phyloP scores from a whole-genome alignment of 2,113 vertebrate genomes.

The Nycticebus coucang region DNA sequence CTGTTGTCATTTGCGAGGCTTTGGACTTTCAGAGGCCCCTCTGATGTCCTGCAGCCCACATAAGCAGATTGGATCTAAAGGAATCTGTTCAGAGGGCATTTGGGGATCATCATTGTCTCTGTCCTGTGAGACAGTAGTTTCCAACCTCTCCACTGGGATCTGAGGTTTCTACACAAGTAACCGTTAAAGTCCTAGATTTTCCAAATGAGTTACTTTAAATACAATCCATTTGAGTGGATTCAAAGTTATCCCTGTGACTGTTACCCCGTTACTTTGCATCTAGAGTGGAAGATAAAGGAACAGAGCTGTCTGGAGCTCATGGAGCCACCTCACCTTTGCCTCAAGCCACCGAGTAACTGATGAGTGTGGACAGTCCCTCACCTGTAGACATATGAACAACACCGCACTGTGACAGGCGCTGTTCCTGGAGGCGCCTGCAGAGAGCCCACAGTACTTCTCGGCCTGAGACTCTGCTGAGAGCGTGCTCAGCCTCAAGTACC shows the following conservation, averaged over 20 bases:
- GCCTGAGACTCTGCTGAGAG: not conserved
- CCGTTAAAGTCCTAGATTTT: not conserved
- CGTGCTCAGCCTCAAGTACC: not conserved
- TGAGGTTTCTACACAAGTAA: not conserved
- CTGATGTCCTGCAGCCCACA: not conserved
- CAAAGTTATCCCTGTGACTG: not conserved
- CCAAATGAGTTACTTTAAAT: not conserved
- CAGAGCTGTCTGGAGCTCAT: not conserved
- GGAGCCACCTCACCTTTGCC: not conserved
- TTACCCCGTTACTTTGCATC: not conserved
- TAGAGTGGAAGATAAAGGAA: not conserved
- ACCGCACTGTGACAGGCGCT: accelerated
- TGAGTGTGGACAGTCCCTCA: not conserved
- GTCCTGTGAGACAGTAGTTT: not conserved
- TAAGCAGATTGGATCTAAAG: not conserved
- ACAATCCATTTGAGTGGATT: not conserved
- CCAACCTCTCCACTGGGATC: not conserved
- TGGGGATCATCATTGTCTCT: not conserved
- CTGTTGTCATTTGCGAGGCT: not conserved
- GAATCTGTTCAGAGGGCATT: not conserved
- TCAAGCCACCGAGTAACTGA: not conserved
- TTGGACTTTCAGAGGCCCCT: not conserved
- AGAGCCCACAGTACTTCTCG: not conserved
- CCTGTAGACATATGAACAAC: not conserved
- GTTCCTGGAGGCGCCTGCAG: not conserved